Percentiles rank a stretch among this genome's conserved stretches.
phyloP scores from a whole-genome alignment of 2,888 invertebrate species.

The Lasioglossum oenotherae region DNA sequence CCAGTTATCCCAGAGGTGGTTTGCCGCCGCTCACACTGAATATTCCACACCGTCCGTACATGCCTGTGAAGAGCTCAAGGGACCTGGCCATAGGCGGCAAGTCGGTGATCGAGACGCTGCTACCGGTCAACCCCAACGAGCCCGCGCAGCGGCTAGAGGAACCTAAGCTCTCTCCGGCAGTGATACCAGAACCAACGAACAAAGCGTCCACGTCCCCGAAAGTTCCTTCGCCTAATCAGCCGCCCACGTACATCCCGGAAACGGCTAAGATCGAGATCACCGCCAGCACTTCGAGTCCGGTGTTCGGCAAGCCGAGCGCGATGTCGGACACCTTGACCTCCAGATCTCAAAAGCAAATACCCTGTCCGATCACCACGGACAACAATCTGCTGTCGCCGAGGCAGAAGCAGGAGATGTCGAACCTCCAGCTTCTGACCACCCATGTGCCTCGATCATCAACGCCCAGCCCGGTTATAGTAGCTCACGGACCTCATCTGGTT shows the following conservation, averaged over 20 bases:
- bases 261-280: slow-evolving; percentile 82
- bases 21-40: slow-evolving; percentile 81
- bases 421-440: slow-evolving; percentile 88
- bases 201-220: slow-evolving; percentile 83
- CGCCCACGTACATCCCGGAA: slow-evolving; percentile 83
- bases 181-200: slow-evolving; percentile 79
- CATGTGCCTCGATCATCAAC: slow-evolving; percentile 86
- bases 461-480: slow-evolving; percentile 85
- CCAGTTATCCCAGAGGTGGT: slow-evolving; percentile 81
- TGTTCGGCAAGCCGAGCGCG: slow-evolving; percentile 70
- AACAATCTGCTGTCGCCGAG: slow-evolving; percentile 73
- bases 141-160: slow-evolving; percentile 78
- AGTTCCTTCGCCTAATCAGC: slow-evolving; percentile 83
- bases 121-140: slow-evolving; percentile 78
- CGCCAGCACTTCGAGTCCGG: slow-evolving; percentile 76
- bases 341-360: slow-evolving; percentile 71
- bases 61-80: slow-evolving; percentile 78
- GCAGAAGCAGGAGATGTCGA: slow-evolving; percentile 82
- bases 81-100: slow-evolving; percentile 74
- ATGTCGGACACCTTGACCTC: slow-evolving; percentile 74
- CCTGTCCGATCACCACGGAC: slow-evolving; percentile 66
- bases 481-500: slow-evolving; percentile 77
- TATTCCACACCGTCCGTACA: slow-evolving; percentile 81
- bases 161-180: slow-evolving; percentile 80
- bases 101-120: slow-evolving; percentile 81